These are phyloP conservation scores for Chloroceryle amazona DNA, from an alignment of 2,797 vertebrate genomes.

Conservation along the genomic window DNA sequence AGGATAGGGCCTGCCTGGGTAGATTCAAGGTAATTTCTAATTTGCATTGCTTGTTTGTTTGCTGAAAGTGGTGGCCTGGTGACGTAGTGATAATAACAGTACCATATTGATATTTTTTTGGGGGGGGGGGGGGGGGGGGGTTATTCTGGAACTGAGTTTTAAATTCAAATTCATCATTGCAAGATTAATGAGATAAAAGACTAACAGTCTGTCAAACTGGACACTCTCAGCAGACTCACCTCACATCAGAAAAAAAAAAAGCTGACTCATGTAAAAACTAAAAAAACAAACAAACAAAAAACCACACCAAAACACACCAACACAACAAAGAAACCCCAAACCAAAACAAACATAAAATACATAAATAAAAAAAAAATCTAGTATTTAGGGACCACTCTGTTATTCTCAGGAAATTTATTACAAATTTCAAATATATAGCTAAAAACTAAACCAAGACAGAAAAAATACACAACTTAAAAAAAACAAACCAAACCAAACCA, in stretches of 20 bases:
- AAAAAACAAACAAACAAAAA: too few relatives aligned
- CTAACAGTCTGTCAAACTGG: not conserved
- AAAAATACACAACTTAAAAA: not conserved
- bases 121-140: not conserved
- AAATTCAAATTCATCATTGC: not conserved
- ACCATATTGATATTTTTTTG: not conserved
- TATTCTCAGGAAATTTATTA: not conserved
- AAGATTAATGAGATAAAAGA: not conserved
- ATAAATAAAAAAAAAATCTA: not conserved
- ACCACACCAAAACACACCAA: too few relatives aligned
- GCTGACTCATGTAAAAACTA: not conserved
- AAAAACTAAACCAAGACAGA: not conserved
- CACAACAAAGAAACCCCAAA: not conserved
- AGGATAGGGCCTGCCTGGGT: not conserved
- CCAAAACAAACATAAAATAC: too few relatives aligned
- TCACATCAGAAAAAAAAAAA: not conserved
- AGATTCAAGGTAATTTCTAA: not conserved
- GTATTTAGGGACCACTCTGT: not conserved
- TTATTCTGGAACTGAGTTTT: not conserved
- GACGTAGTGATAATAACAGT: not conserved
- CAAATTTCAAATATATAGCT: not conserved
- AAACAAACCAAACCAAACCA: too few relatives aligned
- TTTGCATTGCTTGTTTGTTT: not conserved
- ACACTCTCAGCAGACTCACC: not conserved
- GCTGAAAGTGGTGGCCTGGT: not conserved